Evolutionary conservation across 2,888 invertebrate species (phyloP).

Genomic region (Tipula vernalis): DNA sequence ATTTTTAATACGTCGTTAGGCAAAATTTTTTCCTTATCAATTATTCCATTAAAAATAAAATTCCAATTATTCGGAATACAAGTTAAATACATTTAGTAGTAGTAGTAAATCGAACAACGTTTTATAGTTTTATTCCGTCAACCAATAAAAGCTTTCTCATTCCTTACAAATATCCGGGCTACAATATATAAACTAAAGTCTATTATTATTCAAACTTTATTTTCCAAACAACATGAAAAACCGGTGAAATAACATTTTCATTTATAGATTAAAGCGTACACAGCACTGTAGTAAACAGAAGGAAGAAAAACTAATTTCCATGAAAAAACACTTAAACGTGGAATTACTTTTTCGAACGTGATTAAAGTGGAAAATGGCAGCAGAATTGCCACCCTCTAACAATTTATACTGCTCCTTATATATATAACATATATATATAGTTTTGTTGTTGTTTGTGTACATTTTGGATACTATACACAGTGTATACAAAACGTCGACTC

Average conservation of each 20-base stretch:
- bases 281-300: neutral
- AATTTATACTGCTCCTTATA: neutral
- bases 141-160: neutral
- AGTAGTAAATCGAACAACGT: neutral
- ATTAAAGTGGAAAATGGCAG: neutral
- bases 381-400: neutral
- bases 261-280: neutral
- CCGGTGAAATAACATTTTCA: neutral
- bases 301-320: neutral
- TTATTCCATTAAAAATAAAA: neutral
- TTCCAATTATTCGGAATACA: neutral
- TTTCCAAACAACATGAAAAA: neutral
- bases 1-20: neutral
- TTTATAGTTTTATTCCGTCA: neutral
- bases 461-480: neutral
- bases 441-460: neutral
- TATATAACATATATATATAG: neutral
- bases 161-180: neutral
- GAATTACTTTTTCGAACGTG: constrained; percentile 4
- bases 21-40: neutral
- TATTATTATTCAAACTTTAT: neutral
- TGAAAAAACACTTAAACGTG: neutral
- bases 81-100: neutral
- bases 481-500: neutral
- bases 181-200: neutral